Evolutionary conservation across 2,113 vertebrate genomes (phyloP), one percentile per base, ranked within the genome.

Genomic region (Athene noctua): DNA sequence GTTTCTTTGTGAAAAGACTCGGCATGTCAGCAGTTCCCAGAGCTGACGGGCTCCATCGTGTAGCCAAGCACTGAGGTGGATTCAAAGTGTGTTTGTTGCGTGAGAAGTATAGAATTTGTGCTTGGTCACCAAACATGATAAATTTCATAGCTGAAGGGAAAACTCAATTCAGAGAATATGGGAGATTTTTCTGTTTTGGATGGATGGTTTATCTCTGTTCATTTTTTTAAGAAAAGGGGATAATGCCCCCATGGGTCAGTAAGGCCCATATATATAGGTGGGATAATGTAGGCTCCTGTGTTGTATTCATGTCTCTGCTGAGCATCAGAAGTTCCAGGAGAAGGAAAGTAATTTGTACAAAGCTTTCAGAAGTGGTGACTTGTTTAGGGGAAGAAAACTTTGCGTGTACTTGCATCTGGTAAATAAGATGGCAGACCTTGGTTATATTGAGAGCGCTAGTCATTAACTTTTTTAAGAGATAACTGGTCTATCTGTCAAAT

Each of bases 31-130:
- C 4, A 4, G 29, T 6, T 81, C 70, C 78, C 40, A 16, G 59
- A 34, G 29, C 6, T 11, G 58, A 27, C 14, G 42, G 10, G 22
- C 2, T 0, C 3, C 42, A 14, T 13, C 1, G 0, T 21, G 44
- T 57, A 79, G 66, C 26, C 62, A 32, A 44, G 54, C 10, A 18
- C 40, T 3, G 25, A 67, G 11, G 13, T 27, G 36, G 27, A 19
- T 0, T 20, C 13, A 46, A 80, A 38, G 42, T 0, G 0, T 3
- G 1, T 10, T 81, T 40, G 12, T 32, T 49, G 10, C 44, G 2
- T 74, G 29, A 40, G 20, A 77, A 65, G 25, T 2, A 17, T 3
- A 51, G 30, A 77, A 36, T 66, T 58, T 70, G 46, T n/a, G 16
- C 12, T 54, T 51, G n/a, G 25, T 51, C 65, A 75, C 29, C 40